Conservation (phyloP, 2,888 invertebrate species). For the Sarcophaga rosellei region DNA sequence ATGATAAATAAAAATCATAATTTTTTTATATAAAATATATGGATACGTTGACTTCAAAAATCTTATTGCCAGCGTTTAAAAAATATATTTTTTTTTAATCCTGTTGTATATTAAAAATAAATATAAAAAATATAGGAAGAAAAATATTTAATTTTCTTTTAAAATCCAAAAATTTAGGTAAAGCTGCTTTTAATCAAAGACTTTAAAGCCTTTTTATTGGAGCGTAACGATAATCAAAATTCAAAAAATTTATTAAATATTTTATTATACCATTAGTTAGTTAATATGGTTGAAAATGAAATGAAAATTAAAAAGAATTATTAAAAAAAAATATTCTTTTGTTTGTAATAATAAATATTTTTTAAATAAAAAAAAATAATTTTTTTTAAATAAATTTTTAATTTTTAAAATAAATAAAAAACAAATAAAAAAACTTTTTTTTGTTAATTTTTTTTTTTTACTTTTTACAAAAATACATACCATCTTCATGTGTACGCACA, state of each 20-base stretch:
- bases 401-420: constrained; percentile 24
- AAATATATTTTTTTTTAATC: too few relatives aligned
- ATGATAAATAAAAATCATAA: too few relatives aligned
- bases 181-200: constrained; percentile 52
- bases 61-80: too few relatives aligned
- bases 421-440: constrained; percentile 27
- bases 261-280: constrained; percentile 42
- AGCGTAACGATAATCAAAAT: constrained; percentile 61
- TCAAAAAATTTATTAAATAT: constrained; percentile 57
- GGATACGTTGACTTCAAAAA: too few relatives aligned
- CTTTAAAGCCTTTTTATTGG: constrained; percentile 27
- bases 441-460: constrained; percentile 13
- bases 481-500: constrained; percentile 98
- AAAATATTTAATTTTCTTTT: constrained; percentile 23
- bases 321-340: not conserved
- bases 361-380: not conserved
- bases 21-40: too few relatives aligned
- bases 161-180: constrained; percentile 59
- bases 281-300: constrained; percentile 14
- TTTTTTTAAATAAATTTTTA: not conserved
- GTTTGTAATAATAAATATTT: not conserved
- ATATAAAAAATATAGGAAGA: constrained; percentile 36
- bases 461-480: constrained; percentile 86
- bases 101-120: too few relatives aligned
- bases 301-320: not conserved